phyloP scores from a whole-genome alignment of 23 tunicate genomes.

The Trididemnum nubilum region DNA sequence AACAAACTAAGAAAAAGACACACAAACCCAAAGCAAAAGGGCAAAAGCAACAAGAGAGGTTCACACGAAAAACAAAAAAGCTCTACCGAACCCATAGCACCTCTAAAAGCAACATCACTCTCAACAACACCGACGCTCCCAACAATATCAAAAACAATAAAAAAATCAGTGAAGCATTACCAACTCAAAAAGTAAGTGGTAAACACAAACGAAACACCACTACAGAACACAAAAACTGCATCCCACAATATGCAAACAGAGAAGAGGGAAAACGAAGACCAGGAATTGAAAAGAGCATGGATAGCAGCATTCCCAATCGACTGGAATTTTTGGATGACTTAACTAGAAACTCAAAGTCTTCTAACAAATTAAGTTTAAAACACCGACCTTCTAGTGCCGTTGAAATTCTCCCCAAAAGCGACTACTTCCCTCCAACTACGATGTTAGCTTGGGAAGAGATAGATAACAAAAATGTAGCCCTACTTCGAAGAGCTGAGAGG shows the following conservation, averaged over 20 bases:
- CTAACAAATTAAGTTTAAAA: neutral
- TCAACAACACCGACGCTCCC: neutral
- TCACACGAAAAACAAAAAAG: neutral
- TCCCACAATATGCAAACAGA: neutral
- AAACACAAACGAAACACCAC: neutral
- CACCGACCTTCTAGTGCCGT: conserved; percentile 21
- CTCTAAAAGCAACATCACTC: neutral
- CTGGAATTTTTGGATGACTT: neutral
- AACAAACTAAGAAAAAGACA: neutral
- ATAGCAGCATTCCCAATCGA: neutral
- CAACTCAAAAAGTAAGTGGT: neutral
- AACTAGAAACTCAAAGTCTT: neutral
- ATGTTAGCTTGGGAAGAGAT: conserved; percentile 41
- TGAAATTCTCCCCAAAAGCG: neutral
- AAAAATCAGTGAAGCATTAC: neutral
- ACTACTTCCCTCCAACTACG: neutral
- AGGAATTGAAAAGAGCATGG: neutral
- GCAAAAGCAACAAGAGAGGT: conserved; percentile 5
- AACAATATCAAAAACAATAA: too few species aligned
- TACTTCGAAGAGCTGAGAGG: conserved; percentile 52
- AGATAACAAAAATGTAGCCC: conserved; percentile 35
- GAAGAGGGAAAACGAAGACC: neutral
- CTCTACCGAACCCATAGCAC: neutral
- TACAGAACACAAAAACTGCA: neutral
- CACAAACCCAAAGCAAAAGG: neutral